Percentiles rank a stretch among this genome's conserved stretches.
Conservation (phyloP, 1,140 invertebrate species). For the Ylistrum balloti region DNA sequence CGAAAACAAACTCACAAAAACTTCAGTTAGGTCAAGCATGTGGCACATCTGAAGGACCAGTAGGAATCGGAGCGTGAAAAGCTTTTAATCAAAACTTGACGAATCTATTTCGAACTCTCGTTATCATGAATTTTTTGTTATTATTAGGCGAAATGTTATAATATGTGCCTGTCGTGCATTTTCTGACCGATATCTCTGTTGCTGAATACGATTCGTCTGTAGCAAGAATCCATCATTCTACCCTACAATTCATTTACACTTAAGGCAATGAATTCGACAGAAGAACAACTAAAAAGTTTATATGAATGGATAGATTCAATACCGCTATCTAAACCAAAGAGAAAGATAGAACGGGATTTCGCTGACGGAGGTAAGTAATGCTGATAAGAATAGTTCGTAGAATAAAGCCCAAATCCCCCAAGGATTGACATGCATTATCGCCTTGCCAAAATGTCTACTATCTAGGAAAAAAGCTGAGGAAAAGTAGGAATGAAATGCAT, state of each 20-base stretch:
- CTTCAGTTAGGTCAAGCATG: background rate
- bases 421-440: no score
- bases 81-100: background rate
- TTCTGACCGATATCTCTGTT: background rate
- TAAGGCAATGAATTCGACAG: conserved; percentile 37
- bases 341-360: conserved; percentile 82
- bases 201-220: background rate
- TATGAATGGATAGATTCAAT: conserved; percentile 82
- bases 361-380: conserved; percentile 80
- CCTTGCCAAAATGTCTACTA: no score
- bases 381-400: background rate
- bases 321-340: conserved; percentile 81
- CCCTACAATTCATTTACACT: background rate
- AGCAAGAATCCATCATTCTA: background rate
- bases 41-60: background rate
- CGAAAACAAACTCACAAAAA: conserved; percentile 8
- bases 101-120: background rate
- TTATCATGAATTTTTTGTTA: background rate
- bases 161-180: background rate
- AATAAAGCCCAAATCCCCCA: background rate
- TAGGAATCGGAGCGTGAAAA: background rate
- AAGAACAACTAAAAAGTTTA: conserved; percentile 76
- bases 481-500: no score
- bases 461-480: no score
- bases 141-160: background rate